These are phyloP conservation scores for Bactericera cockerelli DNA, from an alignment of 1,140 invertebrate species.

Conservation along the genomic window DNA sequence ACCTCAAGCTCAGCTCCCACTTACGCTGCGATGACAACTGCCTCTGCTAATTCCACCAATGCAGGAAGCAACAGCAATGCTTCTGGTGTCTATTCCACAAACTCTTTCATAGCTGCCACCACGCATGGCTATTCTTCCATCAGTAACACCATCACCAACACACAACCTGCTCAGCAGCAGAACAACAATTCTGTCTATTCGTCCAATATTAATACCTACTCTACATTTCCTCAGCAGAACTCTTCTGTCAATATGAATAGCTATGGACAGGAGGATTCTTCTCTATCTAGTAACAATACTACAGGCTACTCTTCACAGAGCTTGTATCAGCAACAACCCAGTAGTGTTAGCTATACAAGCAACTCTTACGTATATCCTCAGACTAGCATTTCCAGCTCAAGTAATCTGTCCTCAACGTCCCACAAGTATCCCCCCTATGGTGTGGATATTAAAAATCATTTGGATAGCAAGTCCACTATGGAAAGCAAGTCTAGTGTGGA, in stretches of 20 bases:
- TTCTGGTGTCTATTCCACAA: neutral
- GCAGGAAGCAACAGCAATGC: too few species aligned
- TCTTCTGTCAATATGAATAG: neutral
- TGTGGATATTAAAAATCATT: neutral
- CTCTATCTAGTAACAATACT: neutral
- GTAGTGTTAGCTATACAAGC: neutral
- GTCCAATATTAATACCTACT: neutral
- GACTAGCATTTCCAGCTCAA: neutral
- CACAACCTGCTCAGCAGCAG: neutral
- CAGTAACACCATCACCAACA: neutral
- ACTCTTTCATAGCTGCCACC: neutral
- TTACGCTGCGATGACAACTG: constrained; percentile 3
- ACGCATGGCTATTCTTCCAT: constrained; percentile 2
- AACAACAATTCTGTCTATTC: neutral
- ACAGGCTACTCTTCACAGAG: neutral
- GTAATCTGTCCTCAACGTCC: neutral
- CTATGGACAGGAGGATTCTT: neutral
- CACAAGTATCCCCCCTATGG: constrained; percentile 6
- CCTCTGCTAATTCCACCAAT: neutral
- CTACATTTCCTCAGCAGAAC: neutral
- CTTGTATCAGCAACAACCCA: neutral
- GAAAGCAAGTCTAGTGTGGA: neutral
- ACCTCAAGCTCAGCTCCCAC: neutral
- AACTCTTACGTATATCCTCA: constrained; percentile 2
- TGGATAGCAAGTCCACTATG: neutral